Base-by-base conservation (phyloP, 2,113 vertebrate genomes). In the Dromaius novaehollandiae region DNA sequence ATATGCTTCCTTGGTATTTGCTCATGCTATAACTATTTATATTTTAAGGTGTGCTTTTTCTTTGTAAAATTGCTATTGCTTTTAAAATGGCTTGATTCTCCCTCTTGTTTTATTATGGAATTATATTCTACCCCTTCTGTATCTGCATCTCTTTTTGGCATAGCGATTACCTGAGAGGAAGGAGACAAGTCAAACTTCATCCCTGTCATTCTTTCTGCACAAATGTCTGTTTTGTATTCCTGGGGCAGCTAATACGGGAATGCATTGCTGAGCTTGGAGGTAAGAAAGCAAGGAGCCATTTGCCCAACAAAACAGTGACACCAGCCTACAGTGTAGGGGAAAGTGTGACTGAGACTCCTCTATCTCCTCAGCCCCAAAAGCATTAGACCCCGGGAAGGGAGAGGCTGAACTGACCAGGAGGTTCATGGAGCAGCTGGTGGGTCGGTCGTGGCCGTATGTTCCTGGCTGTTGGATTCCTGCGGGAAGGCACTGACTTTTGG, bases 171-270 rank as follows among this genome's bases (percentile, higher is more conserved):
- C 84, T 89, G 81, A 82, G 84, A 94, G 85, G 93, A 86, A 95
- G 95, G 90, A 95, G 94, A 75, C 81, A 74, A 89, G 5, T 95
- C 94, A 88, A 90, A 70, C 60, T 88, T 83, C 83, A 94, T 94
- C 93, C 75, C 66, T 89, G 89, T 51, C 87, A 66, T 90, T 95
- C 94, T 92, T 65, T 60, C 71, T 85, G 74, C 92, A 77, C 60
- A 25, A 55, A 82, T 20, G 46, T 58, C 73, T 94, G 86, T 76
- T 94, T 96, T 88, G 2, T 66, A 2, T 63, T 86, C 78, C 84
- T 82, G 77, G 81, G 89, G 70, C 69, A 78, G 16, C 86, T 63
- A 3, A 55, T 55, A 9, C 51, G 60, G 77, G 66, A 40, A 79
- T 64, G 38, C 16, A 2, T 13, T 10, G 58, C n/a, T 7, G 80